phyloP scores from a whole-genome alignment of 2,888 invertebrate species.

The Gerosis bhagava region DNA sequence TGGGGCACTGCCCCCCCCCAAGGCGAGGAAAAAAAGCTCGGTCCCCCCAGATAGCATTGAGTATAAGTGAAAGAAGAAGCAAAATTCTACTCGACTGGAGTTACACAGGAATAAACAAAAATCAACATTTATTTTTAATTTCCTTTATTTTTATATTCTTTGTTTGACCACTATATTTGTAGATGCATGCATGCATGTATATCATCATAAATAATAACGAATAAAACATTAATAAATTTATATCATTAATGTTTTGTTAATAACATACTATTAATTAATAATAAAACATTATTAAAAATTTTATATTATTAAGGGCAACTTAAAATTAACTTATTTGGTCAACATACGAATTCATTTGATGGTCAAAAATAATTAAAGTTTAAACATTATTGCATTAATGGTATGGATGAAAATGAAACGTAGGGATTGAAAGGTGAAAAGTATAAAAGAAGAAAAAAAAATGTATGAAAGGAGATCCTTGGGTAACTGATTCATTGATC shows the following conservation, averaged over 20 bases:
- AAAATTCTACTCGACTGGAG: no score
- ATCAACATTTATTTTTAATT: not conserved
- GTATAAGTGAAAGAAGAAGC: no score
- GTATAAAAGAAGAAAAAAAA: conserved; percentile 7
- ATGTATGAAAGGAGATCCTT: conserved; percentile 16
- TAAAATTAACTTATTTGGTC: conserved; percentile 14
- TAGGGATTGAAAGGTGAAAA: conserved; percentile 3
- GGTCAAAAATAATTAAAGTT: conserved; percentile 3
- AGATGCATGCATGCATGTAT: no score
- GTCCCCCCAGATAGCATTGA: no score
- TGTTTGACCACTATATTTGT: not conserved
- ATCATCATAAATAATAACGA: no score
- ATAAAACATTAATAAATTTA: no score
- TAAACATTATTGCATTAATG: conserved; percentile 8
- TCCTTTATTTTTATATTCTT: conserved; percentile 4
- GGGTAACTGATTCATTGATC: conserved; percentile 17
- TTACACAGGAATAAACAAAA: not conserved
- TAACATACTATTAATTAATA: not conserved
- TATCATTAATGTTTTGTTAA: no score
- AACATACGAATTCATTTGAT: conserved; percentile 7
- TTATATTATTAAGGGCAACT: conserved; percentile 9
- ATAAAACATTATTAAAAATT: conserved; percentile 2
- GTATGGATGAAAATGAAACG: conserved; percentile 9
- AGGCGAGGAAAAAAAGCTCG: no score
- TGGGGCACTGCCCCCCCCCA: no score